These are phyloP conservation scores for Salminus brasiliensis DNA, from an alignment of 2,113 vertebrate species.

Conservation along the genomic window DNA sequence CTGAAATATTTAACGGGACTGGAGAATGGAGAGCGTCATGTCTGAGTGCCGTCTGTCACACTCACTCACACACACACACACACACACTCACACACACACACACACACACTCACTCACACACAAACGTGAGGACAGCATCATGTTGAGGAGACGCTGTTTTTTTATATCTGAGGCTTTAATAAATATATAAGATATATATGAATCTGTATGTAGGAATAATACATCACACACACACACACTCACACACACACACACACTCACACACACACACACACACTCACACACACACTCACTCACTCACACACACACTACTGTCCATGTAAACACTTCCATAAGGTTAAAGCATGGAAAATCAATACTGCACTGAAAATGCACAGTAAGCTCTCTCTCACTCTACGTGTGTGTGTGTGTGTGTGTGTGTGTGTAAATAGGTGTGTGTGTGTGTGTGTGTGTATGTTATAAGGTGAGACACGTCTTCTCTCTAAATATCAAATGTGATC, in stretches of 20 bases:
- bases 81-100: slow-evolving; percentile 45
- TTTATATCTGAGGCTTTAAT: too few species aligned
- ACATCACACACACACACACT: too few species aligned
- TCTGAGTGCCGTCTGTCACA: slow-evolving; percentile 22
- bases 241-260: slow-evolving; percentile 1
- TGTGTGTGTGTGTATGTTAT: too few species aligned
- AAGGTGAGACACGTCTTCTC: too few species aligned
- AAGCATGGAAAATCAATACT: slow-evolving; percentile 44
- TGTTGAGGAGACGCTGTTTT: too few species aligned
- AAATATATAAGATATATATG: too few species aligned
- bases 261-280: slow-evolving; percentile 44
- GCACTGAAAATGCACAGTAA: slow-evolving; percentile 6
- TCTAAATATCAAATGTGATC: too few species aligned
- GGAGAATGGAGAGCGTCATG: slow-evolving; percentile 12
- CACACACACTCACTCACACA: too few species aligned
- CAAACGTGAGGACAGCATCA: not conserved
- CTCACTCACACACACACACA: slow-evolving; percentile 54
- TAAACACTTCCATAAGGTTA: slow-evolving; percentile 27
- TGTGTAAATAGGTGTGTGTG: slow-evolving; percentile 41
- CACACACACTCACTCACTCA: slow-evolving; percentile 38
- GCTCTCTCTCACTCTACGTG: slow-evolving; percentile 23
- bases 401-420: slow-evolving; percentile 14
- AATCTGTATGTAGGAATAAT: too few species aligned
- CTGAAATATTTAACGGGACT: slow-evolving; percentile 20
- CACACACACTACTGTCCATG: slow-evolving; percentile 25